These are phyloP conservation scores for Hypotaenidia okinawae DNA, from an alignment of 2,797 vertebrate genomes.

Conservation along the genomic window DNA sequence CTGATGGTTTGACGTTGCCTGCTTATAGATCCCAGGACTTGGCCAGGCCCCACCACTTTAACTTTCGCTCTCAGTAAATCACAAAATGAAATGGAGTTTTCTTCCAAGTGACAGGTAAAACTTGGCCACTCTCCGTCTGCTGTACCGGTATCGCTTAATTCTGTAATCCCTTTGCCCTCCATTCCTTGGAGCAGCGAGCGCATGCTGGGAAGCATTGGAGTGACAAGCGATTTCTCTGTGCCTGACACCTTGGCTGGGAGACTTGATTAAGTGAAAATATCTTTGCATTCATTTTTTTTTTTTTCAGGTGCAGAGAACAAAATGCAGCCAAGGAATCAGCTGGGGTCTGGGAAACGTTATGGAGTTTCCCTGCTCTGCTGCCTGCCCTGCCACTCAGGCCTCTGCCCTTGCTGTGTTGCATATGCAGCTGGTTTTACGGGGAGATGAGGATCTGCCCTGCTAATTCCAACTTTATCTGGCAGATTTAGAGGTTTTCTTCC, in stretches of 20 bases:
- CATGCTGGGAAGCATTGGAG: conserved; percentile 70
- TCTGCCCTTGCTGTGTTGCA: background rate
- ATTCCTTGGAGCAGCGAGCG: conserved; percentile 63
- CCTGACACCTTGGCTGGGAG: conserved; percentile 70
- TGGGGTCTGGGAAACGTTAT: background rate
- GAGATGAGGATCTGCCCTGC: background rate
- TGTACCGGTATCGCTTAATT: conserved; percentile 67
- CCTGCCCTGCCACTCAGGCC: conserved; percentile 10
- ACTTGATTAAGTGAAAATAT: conserved; percentile 78
- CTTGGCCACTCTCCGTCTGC: conserved; percentile 62
- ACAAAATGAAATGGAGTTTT: conserved; percentile 79
- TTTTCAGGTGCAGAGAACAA: conserved; percentile 49
- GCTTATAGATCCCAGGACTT: conserved; percentile 8
- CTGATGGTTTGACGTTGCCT: background rate
- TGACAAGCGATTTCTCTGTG: conserved; percentile 77
- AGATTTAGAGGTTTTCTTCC: background rate
- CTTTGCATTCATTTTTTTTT: conserved; percentile 75
- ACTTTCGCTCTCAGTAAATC: conserved; percentile 71
- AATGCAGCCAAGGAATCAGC: conserved; percentile 37
- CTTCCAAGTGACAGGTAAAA: conserved; percentile 79
- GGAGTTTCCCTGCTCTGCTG: background rate
- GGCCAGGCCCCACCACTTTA: conserved; percentile 51
- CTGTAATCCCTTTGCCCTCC: conserved; percentile 78
- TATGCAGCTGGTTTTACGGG: conserved; percentile 1
- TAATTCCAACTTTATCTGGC: conserved; percentile 11